Conservation (phyloP, 2,888 invertebrate species). For the Notodonta dromedarius region DNA sequence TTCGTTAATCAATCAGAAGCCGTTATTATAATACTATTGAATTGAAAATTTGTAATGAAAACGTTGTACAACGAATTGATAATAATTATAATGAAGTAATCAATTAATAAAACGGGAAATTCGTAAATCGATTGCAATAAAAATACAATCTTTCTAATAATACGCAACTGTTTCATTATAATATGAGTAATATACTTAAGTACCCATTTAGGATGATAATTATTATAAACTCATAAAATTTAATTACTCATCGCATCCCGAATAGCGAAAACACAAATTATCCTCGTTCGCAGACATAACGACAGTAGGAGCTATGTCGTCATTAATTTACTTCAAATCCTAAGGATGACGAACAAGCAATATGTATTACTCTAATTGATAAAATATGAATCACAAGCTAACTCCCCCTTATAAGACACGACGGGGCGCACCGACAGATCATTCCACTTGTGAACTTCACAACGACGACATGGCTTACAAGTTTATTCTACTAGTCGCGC, state of each 20-base stretch:
- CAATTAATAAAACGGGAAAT: too few species aligned
- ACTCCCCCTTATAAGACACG: constrained; percentile 23
- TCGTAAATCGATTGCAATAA: not conserved
- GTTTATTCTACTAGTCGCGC: constrained; percentile 27
- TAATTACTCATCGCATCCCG: constrained; percentile 1
- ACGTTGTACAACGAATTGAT: not conserved
- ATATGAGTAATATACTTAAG: too few species aligned
- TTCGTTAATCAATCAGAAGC: not conserved
- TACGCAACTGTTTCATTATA: too few species aligned
- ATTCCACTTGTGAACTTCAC: constrained; percentile 26
- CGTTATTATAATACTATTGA: not conserved
- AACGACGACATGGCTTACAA: constrained; percentile 40
- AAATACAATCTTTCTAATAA: not conserved
- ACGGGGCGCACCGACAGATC: constrained; percentile 11
- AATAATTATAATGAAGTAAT: not conserved
- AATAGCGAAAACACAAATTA: not conserved
- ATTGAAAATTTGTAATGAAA: not conserved
- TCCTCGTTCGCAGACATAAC: not conserved
- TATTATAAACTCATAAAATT: not conserved
- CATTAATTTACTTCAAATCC: not conserved
- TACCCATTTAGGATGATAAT: too few species aligned
- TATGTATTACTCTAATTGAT: constrained; percentile 12
- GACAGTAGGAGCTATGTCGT: not conserved
- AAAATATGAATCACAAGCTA: constrained; percentile 5
- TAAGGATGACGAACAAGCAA: not conserved